phyloP scores from a whole-genome alignment of 2,113 vertebrate genomes.

The Pagrus major region DNA sequence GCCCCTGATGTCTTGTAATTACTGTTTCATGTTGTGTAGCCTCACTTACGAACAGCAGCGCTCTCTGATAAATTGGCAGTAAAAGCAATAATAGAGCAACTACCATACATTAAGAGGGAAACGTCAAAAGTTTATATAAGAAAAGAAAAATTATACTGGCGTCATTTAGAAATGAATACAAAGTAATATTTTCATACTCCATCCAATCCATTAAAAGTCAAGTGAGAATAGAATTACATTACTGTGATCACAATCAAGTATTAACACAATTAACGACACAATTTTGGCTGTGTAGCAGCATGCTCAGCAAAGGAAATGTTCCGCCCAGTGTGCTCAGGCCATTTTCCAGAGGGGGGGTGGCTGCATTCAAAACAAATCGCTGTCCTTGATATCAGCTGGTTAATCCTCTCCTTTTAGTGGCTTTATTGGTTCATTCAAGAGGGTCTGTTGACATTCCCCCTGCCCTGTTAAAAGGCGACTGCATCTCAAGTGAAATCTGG shows the following conservation, averaged over 20 bases:
- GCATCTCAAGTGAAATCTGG: constrained; percentile 87
- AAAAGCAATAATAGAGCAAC: constrained; percentile 72
- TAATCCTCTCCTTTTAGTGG: constrained; percentile 85
- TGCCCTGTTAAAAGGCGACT: constrained; percentile 86
- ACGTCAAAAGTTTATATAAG: constrained; percentile 58
- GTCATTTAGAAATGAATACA: constrained; percentile 38
- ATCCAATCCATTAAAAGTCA: background rate
- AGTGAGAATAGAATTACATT: constrained; percentile 51
- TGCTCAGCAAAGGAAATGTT: constrained; percentile 63
- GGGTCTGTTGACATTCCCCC: constrained; percentile 88
- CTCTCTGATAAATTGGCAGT: constrained; percentile 76
- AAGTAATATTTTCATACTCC: constrained; percentile 20
- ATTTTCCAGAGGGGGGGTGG: constrained; percentile 56
- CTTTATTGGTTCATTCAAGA: constrained; percentile 88
- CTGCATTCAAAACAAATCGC: constrained; percentile 73
- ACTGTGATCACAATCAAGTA: constrained; percentile 56
- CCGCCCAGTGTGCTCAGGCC: constrained; percentile 60
- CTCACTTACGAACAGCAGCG: constrained; percentile 75
- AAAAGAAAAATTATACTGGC: constrained; percentile 47
- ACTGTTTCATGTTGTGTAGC: constrained; percentile 78
- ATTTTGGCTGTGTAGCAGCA: constrained; percentile 45
- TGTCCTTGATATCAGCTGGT: constrained; percentile 85
- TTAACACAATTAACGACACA: constrained; percentile 60
- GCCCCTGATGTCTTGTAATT: constrained; percentile 84
- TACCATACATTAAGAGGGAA: constrained; percentile 54